A percentile compares a stretch with the other conserved stretches of the same genome.
Conservation (phyloP, 2,888 invertebrate genomes). For the Ophioninae sp. region DNA sequence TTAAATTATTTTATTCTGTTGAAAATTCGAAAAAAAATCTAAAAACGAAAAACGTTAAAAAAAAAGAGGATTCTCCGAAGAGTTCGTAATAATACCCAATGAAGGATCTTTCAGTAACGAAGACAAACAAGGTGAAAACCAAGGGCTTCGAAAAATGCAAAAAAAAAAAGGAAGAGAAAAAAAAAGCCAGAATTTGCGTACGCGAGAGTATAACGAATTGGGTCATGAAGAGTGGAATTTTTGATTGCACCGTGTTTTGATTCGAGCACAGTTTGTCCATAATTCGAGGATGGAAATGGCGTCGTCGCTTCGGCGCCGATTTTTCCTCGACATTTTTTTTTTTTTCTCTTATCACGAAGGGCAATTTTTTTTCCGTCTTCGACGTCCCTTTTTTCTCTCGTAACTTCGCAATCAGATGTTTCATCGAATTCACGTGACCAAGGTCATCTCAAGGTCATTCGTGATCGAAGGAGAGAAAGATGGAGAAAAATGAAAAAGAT, state of each 20-base stretch:
- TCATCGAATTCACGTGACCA: slow-evolving; percentile 53
- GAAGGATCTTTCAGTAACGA: too few relatives aligned
- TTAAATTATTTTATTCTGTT: too few relatives aligned
- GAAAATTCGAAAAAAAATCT: too few relatives aligned
- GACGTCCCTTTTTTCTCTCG: slow-evolving; percentile 1
- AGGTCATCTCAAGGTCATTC: slow-evolving; percentile 10
- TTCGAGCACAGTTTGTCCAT: not conserved
- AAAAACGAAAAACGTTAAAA: too few relatives aligned
- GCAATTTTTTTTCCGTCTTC: slow-evolving; percentile 16
- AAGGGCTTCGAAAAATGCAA: too few relatives aligned
- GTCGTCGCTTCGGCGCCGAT: slow-evolving; percentile 31
- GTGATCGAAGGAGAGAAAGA: slow-evolving; percentile 22
- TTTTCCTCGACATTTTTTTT: slow-evolving; percentile 25
- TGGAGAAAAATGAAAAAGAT: slow-evolving; percentile 13
- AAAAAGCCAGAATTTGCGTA: too few relatives aligned
- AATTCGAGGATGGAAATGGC: slow-evolving; percentile 29
- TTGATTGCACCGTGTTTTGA: slow-evolving; percentile 51
- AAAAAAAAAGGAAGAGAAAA: too few relatives aligned
- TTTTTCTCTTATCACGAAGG: slow-evolving; percentile 17
- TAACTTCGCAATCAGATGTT: too few relatives aligned
- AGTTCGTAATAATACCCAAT: too few relatives aligned
- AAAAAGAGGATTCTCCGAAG: too few relatives aligned
- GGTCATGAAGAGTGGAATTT: slow-evolving; percentile 27
- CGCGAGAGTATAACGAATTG: slow-evolving; percentile 34
- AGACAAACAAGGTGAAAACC: too few relatives aligned